These are phyloP conservation scores for Pseudomyrmex concolor DNA, from an alignment of 1,140 invertebrate genomes.

Conservation along the genomic window DNA sequence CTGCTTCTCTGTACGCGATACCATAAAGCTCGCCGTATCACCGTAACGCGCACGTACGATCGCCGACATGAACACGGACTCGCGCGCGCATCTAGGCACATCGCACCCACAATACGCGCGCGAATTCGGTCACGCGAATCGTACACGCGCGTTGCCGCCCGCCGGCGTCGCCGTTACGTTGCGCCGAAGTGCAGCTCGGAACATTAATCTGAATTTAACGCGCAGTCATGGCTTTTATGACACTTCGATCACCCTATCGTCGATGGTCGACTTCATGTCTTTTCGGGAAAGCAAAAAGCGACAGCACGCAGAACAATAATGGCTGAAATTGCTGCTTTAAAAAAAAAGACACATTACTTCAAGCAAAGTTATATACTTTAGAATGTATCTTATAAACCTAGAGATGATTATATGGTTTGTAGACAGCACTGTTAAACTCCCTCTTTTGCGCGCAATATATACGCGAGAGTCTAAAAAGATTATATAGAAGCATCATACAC, in stretches of 20 bases:
- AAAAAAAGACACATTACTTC: neutral
- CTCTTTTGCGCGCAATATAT: conserved; percentile 1
- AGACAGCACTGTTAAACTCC: neutral
- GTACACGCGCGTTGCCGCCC: conserved; percentile 39
- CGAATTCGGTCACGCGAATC: conserved; percentile 45
- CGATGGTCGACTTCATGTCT: neutral
- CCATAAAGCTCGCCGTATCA: conserved; percentile 80
- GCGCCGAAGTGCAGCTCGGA: conserved; percentile 38
- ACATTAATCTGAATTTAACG: conserved; percentile 70
- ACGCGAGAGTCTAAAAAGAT: neutral
- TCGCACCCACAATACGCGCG: conserved; percentile 56
- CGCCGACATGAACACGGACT: conserved; percentile 58
- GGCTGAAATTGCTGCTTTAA: neutral
- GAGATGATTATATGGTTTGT: neutral
- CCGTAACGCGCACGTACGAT: conserved; percentile 74
- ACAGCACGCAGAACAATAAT: neutral
- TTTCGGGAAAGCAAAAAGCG: neutral
- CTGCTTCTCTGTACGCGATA: conserved; percentile 76
- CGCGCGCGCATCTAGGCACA: conserved; percentile 58
- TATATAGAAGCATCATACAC: conserved; percentile 11
- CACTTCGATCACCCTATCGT: conserved; percentile 39
- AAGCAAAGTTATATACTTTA: neutral
- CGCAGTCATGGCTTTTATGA: conserved; percentile 54
- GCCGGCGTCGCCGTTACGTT: conserved; percentile 7
- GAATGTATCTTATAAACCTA: neutral